Evolutionary conservation across 1,140 invertebrate genomes (phyloP).

Genomic region (Macrobrachium nipponense): DNA sequence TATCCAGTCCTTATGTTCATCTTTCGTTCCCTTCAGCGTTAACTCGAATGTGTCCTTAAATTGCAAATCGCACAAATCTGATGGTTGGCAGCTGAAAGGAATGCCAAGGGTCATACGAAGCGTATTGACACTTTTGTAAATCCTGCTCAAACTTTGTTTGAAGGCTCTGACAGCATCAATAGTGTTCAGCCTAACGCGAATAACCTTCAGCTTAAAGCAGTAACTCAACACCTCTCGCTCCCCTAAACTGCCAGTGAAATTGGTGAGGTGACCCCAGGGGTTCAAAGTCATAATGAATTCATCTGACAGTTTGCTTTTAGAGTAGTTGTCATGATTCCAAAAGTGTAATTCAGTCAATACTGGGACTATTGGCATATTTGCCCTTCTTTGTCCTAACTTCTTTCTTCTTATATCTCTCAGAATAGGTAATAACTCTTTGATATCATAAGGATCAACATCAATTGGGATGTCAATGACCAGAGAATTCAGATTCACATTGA

Average conservation of each 20-base stretch:
- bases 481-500: neutral
- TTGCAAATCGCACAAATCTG: neutral
- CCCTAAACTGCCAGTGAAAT: constrained; percentile 32
- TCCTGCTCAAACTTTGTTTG: constrained; percentile 5
- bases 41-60: neutral
- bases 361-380: neutral
- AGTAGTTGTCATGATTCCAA: constrained; percentile 16
- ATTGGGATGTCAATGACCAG: constrained; percentile 15
- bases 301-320: neutral
- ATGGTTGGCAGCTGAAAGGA: neutral
- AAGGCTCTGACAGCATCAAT: neutral
- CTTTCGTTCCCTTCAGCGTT: neutral
- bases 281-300: neutral
- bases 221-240: constrained; percentile 13
- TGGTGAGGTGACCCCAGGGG: constrained; percentile 30
- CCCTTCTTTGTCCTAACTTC: neutral
- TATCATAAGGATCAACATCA: constrained; percentile 25
- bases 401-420: neutral
- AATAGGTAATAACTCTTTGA: neutral
- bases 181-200: constrained; percentile 18
- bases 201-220: constrained; percentile 37
- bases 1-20: constrained; percentile 17
- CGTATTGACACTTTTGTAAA: neutral
- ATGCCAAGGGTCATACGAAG: constrained; percentile 19
- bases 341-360: constrained; percentile 22